phyloP scores from a whole-genome alignment of 2,888 invertebrate genomes.

The Temnothorax ravouxi region DNA sequence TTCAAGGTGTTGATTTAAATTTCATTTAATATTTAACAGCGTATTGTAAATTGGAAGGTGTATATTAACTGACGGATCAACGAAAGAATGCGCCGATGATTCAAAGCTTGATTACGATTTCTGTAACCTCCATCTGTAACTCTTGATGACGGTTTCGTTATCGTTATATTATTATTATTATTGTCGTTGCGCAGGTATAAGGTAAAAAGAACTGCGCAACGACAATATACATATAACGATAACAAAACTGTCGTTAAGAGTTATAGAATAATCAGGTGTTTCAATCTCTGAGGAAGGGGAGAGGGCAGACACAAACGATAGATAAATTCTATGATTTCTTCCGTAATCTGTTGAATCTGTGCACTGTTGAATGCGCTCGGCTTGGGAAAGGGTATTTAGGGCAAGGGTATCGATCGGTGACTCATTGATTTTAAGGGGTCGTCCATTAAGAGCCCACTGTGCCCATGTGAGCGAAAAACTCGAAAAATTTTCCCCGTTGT shows the following conservation, averaged over 20 bases:
- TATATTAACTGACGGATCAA: neutral
- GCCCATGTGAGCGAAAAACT: neutral
- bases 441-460: neutral
- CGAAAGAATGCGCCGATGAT: neutral
- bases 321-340: neutral
- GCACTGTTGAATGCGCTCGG: neutral
- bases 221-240: too few relatives aligned
- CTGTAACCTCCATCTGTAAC: too few relatives aligned
- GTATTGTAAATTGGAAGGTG: too few relatives aligned
- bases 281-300: neutral
- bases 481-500: neutral
- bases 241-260: too few relatives aligned
- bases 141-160: too few relatives aligned
- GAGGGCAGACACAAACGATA: neutral
- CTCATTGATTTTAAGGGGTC: slow-evolving; percentile 9
- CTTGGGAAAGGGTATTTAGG: neutral
- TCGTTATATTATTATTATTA: too few relatives aligned
- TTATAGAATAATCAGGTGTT: neutral
- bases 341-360: slow-evolving; percentile 5
- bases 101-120: neutral
- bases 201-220: too few relatives aligned
- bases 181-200: too few relatives aligned
- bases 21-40: too few relatives aligned
- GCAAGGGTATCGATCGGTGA: neutral
- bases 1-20: too few relatives aligned